Conservation (phyloP, 2,113 vertebrate genomes). For the Hippocampus guttulatus region DNA sequence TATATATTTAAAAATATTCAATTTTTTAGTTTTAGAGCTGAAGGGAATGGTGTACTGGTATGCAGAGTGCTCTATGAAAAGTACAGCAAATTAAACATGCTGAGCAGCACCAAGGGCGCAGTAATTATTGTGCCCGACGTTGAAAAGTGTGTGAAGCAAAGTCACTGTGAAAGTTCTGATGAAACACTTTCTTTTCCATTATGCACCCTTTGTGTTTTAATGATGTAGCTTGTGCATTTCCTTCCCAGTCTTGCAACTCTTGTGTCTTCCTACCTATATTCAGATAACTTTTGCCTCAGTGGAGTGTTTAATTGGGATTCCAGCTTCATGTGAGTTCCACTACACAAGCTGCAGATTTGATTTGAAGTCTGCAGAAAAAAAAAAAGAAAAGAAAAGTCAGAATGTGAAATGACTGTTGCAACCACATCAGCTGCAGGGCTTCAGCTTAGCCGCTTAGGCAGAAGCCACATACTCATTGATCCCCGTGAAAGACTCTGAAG, state of each 20-base stretch:
- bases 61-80: neutral
- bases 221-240: conserved; percentile 2
- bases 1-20: neutral
- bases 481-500: conserved; percentile 33
- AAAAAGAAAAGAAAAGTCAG: conserved; percentile 6
- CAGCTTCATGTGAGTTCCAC: conserved; percentile 36
- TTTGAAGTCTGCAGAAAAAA: conserved; percentile 28
- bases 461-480: conserved; percentile 32
- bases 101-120: neutral
- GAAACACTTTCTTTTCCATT: neutral
- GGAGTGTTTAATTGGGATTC: conserved; percentile 48
- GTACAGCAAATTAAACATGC: neutral
- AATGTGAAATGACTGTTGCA: conserved; percentile 48
- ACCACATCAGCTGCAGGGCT: conserved; percentile 36
- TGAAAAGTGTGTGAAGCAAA: neutral
- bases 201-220: conserved; percentile 5
- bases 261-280: conserved; percentile 6
- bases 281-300: conserved; percentile 33
- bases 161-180: conserved; percentile 8
- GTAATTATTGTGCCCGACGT: neutral
- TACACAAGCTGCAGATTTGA: conserved; percentile 57
- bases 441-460: conserved; percentile 45
- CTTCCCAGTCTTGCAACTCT: neutral
- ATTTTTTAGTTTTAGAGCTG: conserved; percentile 3
- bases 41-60: neutral